Base-by-base conservation (phyloP, 2,797 vertebrate genomes). In the Karalla daura region DNA sequence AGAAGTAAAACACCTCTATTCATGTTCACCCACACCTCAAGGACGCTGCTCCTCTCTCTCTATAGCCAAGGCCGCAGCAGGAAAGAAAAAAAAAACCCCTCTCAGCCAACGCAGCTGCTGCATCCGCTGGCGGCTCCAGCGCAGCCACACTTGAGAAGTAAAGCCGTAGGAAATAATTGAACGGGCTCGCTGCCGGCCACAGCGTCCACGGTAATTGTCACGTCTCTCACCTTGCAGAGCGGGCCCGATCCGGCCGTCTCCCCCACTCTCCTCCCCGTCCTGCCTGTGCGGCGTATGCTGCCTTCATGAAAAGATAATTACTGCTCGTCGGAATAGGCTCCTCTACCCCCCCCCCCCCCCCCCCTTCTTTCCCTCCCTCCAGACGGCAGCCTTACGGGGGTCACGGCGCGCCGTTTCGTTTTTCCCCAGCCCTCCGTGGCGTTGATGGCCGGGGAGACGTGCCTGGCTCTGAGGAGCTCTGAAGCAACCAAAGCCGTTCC, bases 1-100 rank as follows among this genome's bases (percentile, higher is more conserved):
- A 59, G 39, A 74, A 76, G 74, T 73, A 40, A 74, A 80, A 69
- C 69, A 47, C 62, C 62, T 73, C 73, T 85, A 76, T 91, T 86
- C 81, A 36, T 60, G 43, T 81, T 85, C 85, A 66, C 33, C 75
- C 80, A 76, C 84, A 70, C 63, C 89, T 88, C 90, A 91, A 91
- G 88, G 90, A 88, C 85, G 44, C 54, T 5, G 17, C 44, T 76
- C 52, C 74, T 66, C 80, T 49, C 45, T 71, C 72, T 76, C 43
- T 52, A 15, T 39, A 60, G 58, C 63, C 76, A 74, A 79, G 83
- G 83, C 79, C 60, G 23, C 18, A 61, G 71, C 63, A 78, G 63
- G n/a, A n/a, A n/a, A n/a, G n/a, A n/a, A n/a, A n/a, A n/a, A n/a
- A n/a, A n/a, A 78, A 75, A 64, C 47, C 45, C 66, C 70, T 76